Evolutionary conservation across 2,888 invertebrate species (phyloP), one percentile per base, ranked within the genome.

Genomic region (Chrysodeixis includens): DNA sequence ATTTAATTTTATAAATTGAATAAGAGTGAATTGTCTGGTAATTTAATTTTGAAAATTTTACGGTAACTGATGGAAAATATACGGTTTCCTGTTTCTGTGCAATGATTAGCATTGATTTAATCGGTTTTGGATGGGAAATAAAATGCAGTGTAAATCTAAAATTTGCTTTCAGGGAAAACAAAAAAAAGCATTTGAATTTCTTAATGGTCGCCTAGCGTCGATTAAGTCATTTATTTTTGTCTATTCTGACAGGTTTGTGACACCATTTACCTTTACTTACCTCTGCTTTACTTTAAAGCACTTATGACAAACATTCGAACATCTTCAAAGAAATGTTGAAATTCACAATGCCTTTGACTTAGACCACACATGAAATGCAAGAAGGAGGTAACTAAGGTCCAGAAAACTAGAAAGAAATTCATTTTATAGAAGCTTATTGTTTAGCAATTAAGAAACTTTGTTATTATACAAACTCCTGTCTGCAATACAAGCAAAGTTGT

Each of bases 1-100:
- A 63, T 74, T 78, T 74, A 63, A 74, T 76, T 76, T 70, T 60
- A 69, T 64, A 49, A 62, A 73, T 64, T 77, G 62, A 77, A 69
- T 73, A 52, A 60, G 62, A 69, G 59, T 52, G 64, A 76, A 73
- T 76, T 73, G 69, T 62, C 69, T 64, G 63, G 52, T 66, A 77
- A 77, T 64, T 72, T 73, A 63, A 77, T 76, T 73, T 69, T 49
- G 44, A 30, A 49, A 62, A 60, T 61, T 66, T 58, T 59, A 8
- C 56, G 57, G 61, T 66, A 59, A 62, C 40, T 59, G 35, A 72
- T 76, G 44, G 66, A 66, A 60, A 55, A 52, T 64, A 14, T 12
- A 61, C 51, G 51, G 26, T 7, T 49, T 8, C 30, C 2, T 49
- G 46, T 10, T 20, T 18, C 20, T 49, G 20, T 49, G 20, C 46